A percentile compares a stretch with the other conserved stretches of the same genome.
Evolutionary conservation across 2,113 vertebrate species (phyloP).

Genomic region (Theristicus caerulescens): DNA sequence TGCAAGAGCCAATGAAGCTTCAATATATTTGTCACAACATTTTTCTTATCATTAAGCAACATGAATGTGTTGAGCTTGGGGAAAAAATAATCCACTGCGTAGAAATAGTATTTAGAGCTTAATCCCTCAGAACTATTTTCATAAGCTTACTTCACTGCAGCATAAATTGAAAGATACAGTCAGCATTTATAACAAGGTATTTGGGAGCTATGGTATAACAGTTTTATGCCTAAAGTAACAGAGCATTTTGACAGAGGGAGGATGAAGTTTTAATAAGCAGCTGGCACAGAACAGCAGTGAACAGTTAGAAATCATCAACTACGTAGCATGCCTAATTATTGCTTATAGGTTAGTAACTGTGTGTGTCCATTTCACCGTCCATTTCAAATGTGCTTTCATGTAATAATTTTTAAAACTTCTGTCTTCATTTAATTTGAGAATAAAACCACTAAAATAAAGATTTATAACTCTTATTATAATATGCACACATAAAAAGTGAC

Average conservation of each 20-base stretch:
- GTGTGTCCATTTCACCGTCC: background rate
- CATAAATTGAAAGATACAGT: slow-evolving; percentile 55
- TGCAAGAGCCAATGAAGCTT: background rate
- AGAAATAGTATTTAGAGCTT: slow-evolving; percentile 52
- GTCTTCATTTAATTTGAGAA: background rate
- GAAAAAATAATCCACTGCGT: slow-evolving; percentile 57
- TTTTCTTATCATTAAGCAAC: slow-evolving; percentile 53
- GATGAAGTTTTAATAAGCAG: slow-evolving; percentile 20
- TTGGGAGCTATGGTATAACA: slow-evolving; percentile 11
- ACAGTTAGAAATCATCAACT: background rate
- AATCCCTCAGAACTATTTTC: slow-evolving; percentile 60
- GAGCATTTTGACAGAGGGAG: slow-evolving; percentile 12
- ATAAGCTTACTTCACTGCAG: slow-evolving; percentile 34
- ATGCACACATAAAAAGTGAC: background rate
- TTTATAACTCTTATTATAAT: background rate
- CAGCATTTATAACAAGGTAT: slow-evolving; percentile 53
- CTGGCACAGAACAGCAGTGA: background rate
- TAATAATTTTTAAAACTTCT: background rate
- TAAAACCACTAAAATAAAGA: background rate
- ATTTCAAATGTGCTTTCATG: background rate
- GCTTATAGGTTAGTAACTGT: background rate
- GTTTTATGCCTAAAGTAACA: slow-evolving; percentile 10
- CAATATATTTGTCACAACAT: slow-evolving; percentile 11
- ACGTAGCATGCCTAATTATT: background rate
- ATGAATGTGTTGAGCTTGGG: slow-evolving; percentile 12